phyloP scores from a whole-genome alignment of 2,797 vertebrate species.

The Glossophaga mutica region DNA sequence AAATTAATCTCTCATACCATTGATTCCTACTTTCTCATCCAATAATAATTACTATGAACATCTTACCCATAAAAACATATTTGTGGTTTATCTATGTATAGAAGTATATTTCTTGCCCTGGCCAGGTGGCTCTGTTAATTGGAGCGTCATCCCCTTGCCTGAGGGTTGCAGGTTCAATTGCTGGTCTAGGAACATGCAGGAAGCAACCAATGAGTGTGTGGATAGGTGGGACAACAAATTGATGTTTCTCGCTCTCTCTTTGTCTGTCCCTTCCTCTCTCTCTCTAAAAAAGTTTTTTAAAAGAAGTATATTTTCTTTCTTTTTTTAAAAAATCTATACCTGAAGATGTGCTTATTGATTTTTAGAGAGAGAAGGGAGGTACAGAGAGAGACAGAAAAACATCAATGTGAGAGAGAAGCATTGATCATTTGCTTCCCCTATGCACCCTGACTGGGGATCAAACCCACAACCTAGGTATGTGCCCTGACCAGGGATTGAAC shows the following conservation, averaged over 20 bases:
- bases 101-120: neutral
- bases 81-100: neutral
- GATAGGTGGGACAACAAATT: neutral
- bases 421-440: neutral
- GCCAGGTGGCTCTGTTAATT: neutral
- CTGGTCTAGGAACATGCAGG: neutral
- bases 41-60: slow-evolving; percentile 30
- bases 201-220: neutral
- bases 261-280: too few relatives aligned
- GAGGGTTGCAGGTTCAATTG: neutral
- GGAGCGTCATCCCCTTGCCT: too few relatives aligned
- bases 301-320: neutral
- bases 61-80: neutral
- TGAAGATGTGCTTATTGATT: neutral
- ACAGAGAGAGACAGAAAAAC: neutral
- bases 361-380: neutral
- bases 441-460: too few relatives aligned
- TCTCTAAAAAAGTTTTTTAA: too few relatives aligned
- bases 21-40: neutral
- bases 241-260: neutral
- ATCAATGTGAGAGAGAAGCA: neutral
- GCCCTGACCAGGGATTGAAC: neutral
- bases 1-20: neutral
- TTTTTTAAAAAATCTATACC: neutral
- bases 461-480: too few relatives aligned